These are phyloP conservation scores for Pharmacophagus antenor DNA, from an alignment of 2,888 invertebrate genomes.

Conservation along the genomic window DNA sequence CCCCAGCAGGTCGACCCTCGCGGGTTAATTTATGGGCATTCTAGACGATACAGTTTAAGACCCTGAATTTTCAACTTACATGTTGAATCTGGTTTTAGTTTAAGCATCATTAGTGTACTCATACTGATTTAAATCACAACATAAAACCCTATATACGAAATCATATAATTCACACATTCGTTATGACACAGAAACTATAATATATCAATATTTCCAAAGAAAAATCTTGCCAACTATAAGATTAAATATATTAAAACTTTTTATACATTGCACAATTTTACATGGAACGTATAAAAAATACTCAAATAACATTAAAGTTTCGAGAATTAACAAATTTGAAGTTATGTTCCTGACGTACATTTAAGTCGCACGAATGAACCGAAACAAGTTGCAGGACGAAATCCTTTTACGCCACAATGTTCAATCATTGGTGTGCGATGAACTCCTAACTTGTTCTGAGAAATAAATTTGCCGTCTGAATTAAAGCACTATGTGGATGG, in stretches of 20 bases:
- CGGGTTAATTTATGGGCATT: conserved; percentile 10
- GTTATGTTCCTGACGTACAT: conserved; percentile 14
- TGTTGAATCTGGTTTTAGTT: background rate
- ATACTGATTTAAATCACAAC: background rate
- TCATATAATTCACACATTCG: background rate
- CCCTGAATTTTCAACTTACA: background rate
- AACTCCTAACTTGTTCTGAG: background rate
- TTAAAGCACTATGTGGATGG: background rate
- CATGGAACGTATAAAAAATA: too few species aligned
- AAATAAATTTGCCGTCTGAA: conserved; percentile 6
- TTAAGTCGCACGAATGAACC: conserved; percentile 14
- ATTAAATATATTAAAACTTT: too few species aligned
- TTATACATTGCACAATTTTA: too few species aligned
- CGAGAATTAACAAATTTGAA: conserved; percentile 1
- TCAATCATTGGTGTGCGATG: conserved; percentile 8
- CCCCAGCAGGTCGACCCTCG: conserved; percentile 9
- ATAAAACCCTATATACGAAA: too few species aligned
- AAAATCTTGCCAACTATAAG: too few species aligned
- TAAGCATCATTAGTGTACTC: background rate
- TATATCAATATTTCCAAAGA: too few species aligned
- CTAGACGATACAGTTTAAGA: background rate
- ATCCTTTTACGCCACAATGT: conserved; percentile 8
- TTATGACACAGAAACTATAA: too few species aligned
- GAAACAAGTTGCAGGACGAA: background rate
- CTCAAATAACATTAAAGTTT: conserved; percentile 2